Evolutionary conservation across 2,113 vertebrate genomes (phyloP), one percentile per base, ranked within the genome.

Genomic region (Galemys pyrenaicus): DNA sequence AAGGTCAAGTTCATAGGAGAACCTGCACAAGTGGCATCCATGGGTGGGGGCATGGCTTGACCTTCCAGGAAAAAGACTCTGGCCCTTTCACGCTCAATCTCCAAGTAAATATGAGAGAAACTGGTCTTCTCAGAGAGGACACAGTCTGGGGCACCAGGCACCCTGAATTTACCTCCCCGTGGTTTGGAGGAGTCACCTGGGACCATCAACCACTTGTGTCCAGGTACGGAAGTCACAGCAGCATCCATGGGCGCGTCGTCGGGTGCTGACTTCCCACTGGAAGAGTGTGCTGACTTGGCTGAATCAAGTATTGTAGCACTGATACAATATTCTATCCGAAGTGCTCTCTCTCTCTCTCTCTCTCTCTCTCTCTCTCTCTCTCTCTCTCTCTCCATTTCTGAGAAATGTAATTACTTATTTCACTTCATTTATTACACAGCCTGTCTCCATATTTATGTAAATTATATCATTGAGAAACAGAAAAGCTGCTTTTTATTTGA

Each of bases 401-500:
- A 92, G 41, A 82, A 82, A 92, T 56, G 44, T 20, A 84, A 54
- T 82, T 65, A 75, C n/a, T 16, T 67, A 17, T 32, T 51, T 92
- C 77, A 56, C 93, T 94, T 82, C 37, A 75, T 60, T 77, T 44
- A 44, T 65, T 64, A 68, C 44, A 65, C 9, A 58, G 19, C 26
- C 20, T 78, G 35, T 71, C 89, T 71, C 51, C 46, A 39, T 84
- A 87, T 85, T 91, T 91, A 67, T 60, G 5, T 83, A 92, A 93
- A 82, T 51, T 32, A 51, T 54, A 67, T 35, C 68, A 74, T 74
- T 92, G 60, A 87, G 62, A 91, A 89, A 92, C 32, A 84, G 32
- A 20, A 60, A 78, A 73, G 9, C 51, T 68, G 28, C 60, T 95
- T 95, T 93, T 67, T 49, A 81, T 94, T 79, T 91, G 41, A 46